phyloP scores from a whole-genome alignment of 2,797 vertebrate species.

The Melanotaenia boesemani region DNA sequence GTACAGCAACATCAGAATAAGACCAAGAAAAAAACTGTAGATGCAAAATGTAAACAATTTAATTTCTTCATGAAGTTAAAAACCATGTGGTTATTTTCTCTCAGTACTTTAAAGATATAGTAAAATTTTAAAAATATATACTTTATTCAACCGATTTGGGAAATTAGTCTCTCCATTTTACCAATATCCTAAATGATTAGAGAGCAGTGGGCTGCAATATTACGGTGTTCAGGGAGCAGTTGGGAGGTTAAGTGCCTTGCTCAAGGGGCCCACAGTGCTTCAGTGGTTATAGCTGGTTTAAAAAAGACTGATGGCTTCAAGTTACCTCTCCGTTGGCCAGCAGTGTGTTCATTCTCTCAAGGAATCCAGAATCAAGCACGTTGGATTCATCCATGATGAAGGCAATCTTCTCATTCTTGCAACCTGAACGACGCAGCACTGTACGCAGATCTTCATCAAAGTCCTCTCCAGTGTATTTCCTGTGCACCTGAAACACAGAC shows the following conservation, averaged over 20 bases:
- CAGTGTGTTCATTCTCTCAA: conserved; percentile 99
- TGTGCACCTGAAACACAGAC: conserved; percentile 87
- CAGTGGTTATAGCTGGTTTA: neutral
- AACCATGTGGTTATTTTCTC: neutral
- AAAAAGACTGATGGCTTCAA: fast-evolving
- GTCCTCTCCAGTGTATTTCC: conserved; percentile 98
- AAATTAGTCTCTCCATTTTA: neutral
- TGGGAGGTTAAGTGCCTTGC: neutral
- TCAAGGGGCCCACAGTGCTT: neutral
- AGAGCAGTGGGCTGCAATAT: neutral
- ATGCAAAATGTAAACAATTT: neutral
- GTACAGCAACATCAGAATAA: neutral
- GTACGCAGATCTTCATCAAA: conserved; percentile 98
- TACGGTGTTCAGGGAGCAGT: neutral
- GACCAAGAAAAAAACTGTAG: neutral
- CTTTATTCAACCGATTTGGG: neutral
- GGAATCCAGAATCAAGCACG: conserved; percentile 96
- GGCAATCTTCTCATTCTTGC: conserved; percentile 99
- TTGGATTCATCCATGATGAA: conserved; percentile 99
- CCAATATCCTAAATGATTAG: neutral
- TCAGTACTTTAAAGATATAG: neutral
- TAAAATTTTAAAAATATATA: neutral
- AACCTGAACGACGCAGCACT: conserved; percentile 94
- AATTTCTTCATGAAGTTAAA: neutral
- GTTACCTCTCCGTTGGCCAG: conserved; percentile 97